phyloP scores from a whole-genome alignment of 2,888 invertebrate species.

The Chaetogeoica ovagalla region DNA sequence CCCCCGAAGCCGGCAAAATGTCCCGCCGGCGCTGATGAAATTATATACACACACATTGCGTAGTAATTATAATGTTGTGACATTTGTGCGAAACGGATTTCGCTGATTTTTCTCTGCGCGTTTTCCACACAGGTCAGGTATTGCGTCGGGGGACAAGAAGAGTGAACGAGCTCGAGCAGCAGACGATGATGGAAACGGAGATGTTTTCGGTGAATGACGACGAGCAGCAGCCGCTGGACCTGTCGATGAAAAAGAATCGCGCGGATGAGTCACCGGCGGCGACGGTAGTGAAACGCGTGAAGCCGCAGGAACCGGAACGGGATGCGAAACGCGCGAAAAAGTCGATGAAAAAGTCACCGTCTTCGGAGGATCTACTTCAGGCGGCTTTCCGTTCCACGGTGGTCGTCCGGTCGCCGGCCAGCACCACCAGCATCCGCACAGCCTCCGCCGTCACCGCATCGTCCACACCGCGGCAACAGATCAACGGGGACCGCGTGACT shows the following conservation, averaged over 20 bases:
- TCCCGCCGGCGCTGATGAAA: too few relatives aligned
- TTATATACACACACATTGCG: too few relatives aligned
- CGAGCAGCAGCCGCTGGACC: conserved; percentile 17
- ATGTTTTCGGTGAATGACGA: not conserved
- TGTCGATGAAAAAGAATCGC: conserved; percentile 1
- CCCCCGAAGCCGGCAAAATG: too few relatives aligned
- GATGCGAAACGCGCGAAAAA: not conserved
- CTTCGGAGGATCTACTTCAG: not conserved
- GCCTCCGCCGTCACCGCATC: not conserved
- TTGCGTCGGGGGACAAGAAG: too few relatives aligned
- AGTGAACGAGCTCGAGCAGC: too few relatives aligned
- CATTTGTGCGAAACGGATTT: too few relatives aligned
- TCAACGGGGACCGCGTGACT: not conserved
- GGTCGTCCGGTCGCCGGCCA: not conserved
- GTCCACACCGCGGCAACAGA: not conserved
- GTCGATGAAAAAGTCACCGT: not conserved
- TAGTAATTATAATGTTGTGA: too few relatives aligned
- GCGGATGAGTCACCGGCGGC: too few relatives aligned
- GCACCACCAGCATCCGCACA: not conserved
- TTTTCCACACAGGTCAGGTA: too few relatives aligned
- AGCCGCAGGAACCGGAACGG: not conserved
- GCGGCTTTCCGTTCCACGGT: not conserved
- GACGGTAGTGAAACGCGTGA: not conserved
- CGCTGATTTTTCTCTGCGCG: too few relatives aligned
- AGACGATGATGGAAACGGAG: not conserved